A percentile compares a stretch with the other conserved stretches of the same genome.
These are phyloP conservation scores for Paedocypris micromegethes DNA, from an alignment of 2,797 vertebrate genomes.

Conservation along the genomic window DNA sequence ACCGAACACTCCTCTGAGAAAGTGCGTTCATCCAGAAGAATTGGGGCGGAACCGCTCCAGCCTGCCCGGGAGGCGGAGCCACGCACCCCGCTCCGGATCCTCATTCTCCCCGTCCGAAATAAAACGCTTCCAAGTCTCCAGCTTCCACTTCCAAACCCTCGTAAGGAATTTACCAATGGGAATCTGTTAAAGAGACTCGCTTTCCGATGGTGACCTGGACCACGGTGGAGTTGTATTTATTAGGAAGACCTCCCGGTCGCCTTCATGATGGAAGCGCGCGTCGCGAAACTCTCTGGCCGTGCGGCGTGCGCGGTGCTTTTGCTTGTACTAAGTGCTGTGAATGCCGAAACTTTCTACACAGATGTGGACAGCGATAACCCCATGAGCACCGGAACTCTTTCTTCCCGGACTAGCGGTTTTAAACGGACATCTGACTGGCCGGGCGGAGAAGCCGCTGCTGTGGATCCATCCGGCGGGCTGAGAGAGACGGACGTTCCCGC, in stretches of 20 bases:
- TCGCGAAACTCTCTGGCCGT: conserved; percentile 55
- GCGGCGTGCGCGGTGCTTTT: conserved; percentile 58
- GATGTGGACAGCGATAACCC: conserved; percentile 37
- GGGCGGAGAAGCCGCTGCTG: conserved; percentile 16
- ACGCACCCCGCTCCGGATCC: conserved; percentile 51
- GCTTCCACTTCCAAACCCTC: conserved; percentile 31
- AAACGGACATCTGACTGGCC: conserved; percentile 27
- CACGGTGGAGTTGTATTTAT: conserved; percentile 50
- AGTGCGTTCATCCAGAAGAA: conserved; percentile 41
- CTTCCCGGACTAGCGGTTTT: conserved; percentile 15
- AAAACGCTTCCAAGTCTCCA: conserved; percentile 52
- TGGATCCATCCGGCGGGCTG: conserved; percentile 47
- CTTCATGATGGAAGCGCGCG: conserved; percentile 69
- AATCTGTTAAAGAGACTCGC: conserved; percentile 34
- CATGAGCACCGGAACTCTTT: conserved; percentile 44
- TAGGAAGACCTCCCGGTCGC: conserved; percentile 55
- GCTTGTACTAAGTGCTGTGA: conserved; percentile 55
- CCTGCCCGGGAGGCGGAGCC: conserved; percentile 60
- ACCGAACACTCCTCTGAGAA: background rate
- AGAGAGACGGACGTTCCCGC: conserved; percentile 52
- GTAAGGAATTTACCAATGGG: conserved; percentile 45
- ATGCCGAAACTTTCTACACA: conserved; percentile 53
- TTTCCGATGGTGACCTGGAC: conserved; percentile 66
- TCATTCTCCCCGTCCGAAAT: conserved; percentile 48
- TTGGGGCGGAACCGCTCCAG: conserved; percentile 50